Evolutionary conservation across 1,140 invertebrate genomes (phyloP), one percentile per base, ranked within the genome.

Genomic region (Doryteuthis pealeii): DNA sequence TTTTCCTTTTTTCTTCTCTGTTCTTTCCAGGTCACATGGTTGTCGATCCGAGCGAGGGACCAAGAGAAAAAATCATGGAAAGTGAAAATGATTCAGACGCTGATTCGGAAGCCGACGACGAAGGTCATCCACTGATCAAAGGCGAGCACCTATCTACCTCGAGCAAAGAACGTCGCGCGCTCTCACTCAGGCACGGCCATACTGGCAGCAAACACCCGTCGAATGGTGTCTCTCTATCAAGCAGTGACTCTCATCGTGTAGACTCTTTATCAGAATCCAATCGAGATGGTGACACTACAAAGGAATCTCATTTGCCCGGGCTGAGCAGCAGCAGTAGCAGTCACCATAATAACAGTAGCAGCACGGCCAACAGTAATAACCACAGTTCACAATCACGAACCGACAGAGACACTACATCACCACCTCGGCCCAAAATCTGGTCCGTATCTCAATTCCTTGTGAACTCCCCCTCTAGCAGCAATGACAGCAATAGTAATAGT

Each of bases 401-500:
- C 18, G 30, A 73, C 22, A 62, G 28, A 22, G 72, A 73, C 30
- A 22, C 33, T 30, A 12, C 58, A 26, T 67, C 72, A 18, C 67
- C 78, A 12, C 70, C 78, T 26, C 74, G 78, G 30, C 80, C 80
- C 0, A 81, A 81, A 75, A 81, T 81, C 30, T 81, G 80, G 80
- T 81, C 80, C 45, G 76, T 81, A 67, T 78, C 78, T 26, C 77
- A 81, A 45, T 77, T 81, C 68, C 75, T 81, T 26, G 72, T 75
- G 5, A 73, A 76, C 18, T 78, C 79, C 2, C 70, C 77, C 6
- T 74, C 76, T 1, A 73, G 66, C 72, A 70, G 33, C 75, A 18
- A 58, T 67, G 18, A 45, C 72, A 71, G 70, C 74, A 58, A 73
- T 73, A 33, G 67, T 72, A 30, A 58, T 45, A 32, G 26, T 40